Conservation (phyloP, 2,113 vertebrate genomes). For the Bubo scandiacus region DNA sequence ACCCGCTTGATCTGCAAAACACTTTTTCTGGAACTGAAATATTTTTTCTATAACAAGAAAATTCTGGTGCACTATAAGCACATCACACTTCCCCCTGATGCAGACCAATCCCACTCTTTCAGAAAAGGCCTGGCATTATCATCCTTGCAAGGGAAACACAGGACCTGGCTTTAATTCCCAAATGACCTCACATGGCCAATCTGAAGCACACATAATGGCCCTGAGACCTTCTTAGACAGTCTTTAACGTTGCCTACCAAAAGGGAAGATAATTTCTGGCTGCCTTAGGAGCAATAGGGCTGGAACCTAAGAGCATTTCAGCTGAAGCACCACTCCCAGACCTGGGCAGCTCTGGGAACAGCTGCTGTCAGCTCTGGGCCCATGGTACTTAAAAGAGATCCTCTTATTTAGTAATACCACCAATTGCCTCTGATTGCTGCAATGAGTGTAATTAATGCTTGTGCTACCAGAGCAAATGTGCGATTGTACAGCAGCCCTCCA, state of each 20-base stretch:
- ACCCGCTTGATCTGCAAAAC: neutral
- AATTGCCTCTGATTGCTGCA: neutral
- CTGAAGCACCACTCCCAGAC: neutral
- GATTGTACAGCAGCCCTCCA: neutral
- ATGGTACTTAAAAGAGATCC: neutral
- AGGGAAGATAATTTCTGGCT: neutral
- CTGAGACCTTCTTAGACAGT: neutral
- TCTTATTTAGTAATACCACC: neutral
- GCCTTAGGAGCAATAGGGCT: neutral
- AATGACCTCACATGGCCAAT: neutral
- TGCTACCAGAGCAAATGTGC: neutral
- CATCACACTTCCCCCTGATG: neutral
- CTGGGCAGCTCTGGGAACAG: neutral
- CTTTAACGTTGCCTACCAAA: neutral
- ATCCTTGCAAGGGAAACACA: neutral
- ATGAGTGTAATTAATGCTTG: constrained; percentile 6
- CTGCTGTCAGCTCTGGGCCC: neutral
- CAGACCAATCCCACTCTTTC: neutral
- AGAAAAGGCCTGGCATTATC: neutral
- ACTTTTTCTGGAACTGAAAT: neutral
- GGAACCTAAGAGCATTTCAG: neutral
- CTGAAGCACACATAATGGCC: neutral
- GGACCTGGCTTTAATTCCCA: neutral
- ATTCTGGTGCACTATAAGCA: neutral
- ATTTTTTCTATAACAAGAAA: neutral